A percentile compares a stretch with the other conserved stretches of the same genome.
These are phyloP conservation scores for Gila robusta DNA, from an alignment of 2,797 vertebrate genomes.

Conservation along the genomic window DNA sequence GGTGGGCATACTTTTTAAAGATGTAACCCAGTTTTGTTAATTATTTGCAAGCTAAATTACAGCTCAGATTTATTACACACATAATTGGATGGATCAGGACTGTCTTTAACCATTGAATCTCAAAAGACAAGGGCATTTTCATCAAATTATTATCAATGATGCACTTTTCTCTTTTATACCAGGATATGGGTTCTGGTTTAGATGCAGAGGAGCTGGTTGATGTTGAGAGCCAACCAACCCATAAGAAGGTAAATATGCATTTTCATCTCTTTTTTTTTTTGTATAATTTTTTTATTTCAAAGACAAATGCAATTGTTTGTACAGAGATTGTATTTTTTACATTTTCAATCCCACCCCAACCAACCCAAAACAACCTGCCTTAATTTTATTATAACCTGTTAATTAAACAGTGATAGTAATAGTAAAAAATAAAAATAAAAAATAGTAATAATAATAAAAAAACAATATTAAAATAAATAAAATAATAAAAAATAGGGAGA, in stretches of 20 bases:
- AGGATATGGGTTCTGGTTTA: constrained; percentile 64
- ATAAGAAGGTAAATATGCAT: constrained; percentile 65
- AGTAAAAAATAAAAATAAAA: too few species aligned
- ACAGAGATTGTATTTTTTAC: too few species aligned
- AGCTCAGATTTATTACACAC: background rate
- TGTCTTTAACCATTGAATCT: background rate
- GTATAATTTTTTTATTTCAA: too few species aligned
- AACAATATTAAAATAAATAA: too few species aligned
- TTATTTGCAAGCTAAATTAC: background rate
- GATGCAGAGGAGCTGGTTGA: constrained; percentile 60
- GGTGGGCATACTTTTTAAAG: constrained; percentile 47
- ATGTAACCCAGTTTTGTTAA: background rate
- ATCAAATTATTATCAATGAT: background rate
- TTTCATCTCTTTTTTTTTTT: background rate
- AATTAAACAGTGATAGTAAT: too few species aligned
- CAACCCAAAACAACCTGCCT: too few species aligned
- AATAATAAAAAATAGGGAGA: too few species aligned
- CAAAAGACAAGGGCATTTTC: background rate
- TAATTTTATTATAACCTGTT: too few species aligned
- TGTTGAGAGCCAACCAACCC: constrained; percentile 54
- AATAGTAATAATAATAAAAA: too few species aligned
- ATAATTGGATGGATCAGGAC: background rate
- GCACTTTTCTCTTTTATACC: constrained; percentile 2
- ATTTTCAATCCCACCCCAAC: too few species aligned
- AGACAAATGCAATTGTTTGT: too few species aligned